phyloP scores from a whole-genome alignment of 2,888 invertebrate species.

The Cephus pygmeus region DNA sequence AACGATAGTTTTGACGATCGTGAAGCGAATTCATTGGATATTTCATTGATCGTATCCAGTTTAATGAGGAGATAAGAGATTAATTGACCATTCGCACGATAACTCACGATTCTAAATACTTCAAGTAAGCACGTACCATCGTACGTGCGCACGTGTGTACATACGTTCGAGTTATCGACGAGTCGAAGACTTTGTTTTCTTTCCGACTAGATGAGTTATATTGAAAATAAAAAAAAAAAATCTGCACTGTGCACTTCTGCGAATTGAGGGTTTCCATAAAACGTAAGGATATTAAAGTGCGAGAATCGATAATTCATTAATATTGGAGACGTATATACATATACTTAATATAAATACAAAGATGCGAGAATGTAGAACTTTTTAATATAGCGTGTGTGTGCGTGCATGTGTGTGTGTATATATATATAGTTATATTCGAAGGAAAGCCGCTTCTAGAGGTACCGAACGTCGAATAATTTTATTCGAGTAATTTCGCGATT shows the following conservation, averaged over 20 bases:
- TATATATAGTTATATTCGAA: neutral
- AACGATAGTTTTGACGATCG: neutral
- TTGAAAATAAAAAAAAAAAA: slow-evolving; percentile 37
- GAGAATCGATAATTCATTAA: neutral
- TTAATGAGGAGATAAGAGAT: neutral
- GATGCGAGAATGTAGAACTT: neutral
- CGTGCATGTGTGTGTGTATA: neutral
- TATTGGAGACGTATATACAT: neutral
- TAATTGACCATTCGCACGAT: neutral
- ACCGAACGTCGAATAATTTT: slow-evolving; percentile 18
- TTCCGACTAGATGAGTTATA: neutral
- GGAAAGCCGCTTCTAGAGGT: slow-evolving; percentile 31
- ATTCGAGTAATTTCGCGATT: slow-evolving; percentile 23
- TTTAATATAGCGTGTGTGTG: neutral
- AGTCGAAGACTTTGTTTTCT: neutral
- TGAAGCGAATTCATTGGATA: neutral
- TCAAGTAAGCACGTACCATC: neutral
- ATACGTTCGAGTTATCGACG: neutral
- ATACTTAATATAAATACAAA: neutral
- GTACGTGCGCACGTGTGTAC: neutral
- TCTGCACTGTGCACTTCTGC: slow-evolving; percentile 65
- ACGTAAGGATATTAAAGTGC: neutral
- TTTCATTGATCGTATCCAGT: neutral
- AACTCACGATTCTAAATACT: neutral
- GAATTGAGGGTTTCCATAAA: slow-evolving; percentile 56